These are phyloP conservation scores for Leontopithecus rosalia DNA, from an alignment of 2,797 vertebrate genomes.

Conservation along the genomic window DNA sequence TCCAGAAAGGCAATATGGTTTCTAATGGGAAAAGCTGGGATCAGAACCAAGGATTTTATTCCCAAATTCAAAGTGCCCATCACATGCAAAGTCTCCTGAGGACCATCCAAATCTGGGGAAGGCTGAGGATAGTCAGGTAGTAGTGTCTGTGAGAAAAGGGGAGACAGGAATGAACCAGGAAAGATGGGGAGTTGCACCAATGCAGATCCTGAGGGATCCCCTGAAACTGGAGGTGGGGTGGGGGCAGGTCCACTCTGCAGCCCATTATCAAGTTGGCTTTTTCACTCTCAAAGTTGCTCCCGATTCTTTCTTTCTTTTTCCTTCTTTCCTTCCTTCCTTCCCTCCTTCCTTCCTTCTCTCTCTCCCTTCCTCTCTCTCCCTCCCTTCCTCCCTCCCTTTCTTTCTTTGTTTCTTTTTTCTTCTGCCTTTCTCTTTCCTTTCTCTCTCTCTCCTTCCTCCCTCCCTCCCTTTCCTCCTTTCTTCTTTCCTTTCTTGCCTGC, in stretches of 20 bases:
- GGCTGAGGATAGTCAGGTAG: neutral
- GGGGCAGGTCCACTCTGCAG: neutral
- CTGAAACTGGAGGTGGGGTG: neutral
- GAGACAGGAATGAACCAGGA: neutral
- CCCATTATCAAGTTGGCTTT: neutral
- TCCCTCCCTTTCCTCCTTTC: no score
- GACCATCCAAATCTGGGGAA: neutral
- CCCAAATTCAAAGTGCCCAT: fast-evolving
- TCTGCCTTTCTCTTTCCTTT: no score
- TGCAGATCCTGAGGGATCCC: neutral
- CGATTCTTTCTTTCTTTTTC: neutral
- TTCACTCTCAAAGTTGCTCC: neutral
- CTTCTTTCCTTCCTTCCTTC: no score
- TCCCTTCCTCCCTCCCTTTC: fast-evolving
- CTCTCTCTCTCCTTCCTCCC: no score
- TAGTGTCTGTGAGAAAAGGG: neutral
- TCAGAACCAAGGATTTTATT: neutral
- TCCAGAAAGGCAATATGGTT: neutral
- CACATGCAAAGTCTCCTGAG: fast-evolving
- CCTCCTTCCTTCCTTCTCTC: fast-evolving
- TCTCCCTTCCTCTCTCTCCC: fast-evolving
- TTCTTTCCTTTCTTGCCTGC: no score
- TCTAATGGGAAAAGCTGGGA: neutral
- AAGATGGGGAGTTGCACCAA: neutral
- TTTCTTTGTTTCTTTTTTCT: no score